Percentiles rank a stretch among this genome's conserved stretches.
These are phyloP conservation scores for Tuberolachnus salignus DNA, from an alignment of 2,888 invertebrate genomes.

Conservation along the genomic window DNA sequence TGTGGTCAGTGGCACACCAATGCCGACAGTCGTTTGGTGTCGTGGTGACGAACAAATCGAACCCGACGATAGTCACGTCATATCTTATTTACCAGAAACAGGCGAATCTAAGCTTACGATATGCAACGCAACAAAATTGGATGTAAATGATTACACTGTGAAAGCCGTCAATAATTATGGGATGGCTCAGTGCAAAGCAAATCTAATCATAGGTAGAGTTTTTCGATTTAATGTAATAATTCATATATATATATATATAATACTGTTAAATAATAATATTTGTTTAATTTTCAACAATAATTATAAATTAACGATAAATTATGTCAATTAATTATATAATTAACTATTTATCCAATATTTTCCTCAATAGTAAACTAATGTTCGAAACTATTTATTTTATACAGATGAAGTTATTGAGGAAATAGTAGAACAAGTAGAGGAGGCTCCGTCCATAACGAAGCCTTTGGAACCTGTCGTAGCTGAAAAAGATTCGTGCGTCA, in stretches of 20 bases:
- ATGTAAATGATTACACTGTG: conserved; percentile 74
- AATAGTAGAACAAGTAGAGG: conserved; percentile 61
- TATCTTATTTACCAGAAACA: conserved; percentile 69
- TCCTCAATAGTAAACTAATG: no score
- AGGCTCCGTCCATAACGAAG: conserved; percentile 77
- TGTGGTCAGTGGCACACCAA: conserved; percentile 72
- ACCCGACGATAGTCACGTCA: conserved; percentile 67
- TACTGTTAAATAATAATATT: no score
- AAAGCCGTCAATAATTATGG: conserved; percentile 77
- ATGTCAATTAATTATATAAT: no score
- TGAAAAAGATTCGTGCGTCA: conserved; percentile 72
- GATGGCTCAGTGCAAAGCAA: conserved; percentile 74
- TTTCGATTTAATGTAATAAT: no score
- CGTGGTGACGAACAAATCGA: conserved; percentile 70
- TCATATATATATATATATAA: no score
- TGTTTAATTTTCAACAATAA: not conserved
- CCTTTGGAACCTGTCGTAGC: conserved; percentile 79
- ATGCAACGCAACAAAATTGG: conserved; percentile 70
- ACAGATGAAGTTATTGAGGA: conserved; percentile 62
- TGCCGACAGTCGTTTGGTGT: conserved; percentile 76
- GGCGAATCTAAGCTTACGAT: conserved; percentile 72
- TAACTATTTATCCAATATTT: no score
- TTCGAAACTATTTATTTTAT: not conserved
- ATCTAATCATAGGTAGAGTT: conserved; percentile 68
- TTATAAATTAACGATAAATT: no score